These are phyloP conservation scores for Melanotaenia duboulayi DNA, from an alignment of 2,113 vertebrate species.

Conservation along the genomic window DNA sequence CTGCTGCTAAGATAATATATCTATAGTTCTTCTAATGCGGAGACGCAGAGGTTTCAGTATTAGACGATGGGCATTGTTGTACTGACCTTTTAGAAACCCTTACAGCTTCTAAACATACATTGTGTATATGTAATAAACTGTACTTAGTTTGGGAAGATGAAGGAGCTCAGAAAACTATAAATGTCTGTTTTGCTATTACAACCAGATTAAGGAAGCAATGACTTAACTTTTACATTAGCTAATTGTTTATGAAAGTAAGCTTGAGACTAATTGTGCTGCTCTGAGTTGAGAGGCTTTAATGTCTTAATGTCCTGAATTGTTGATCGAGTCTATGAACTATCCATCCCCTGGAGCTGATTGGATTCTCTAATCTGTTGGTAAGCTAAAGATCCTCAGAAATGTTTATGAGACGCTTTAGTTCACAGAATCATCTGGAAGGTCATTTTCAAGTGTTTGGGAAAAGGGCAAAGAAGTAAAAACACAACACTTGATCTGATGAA, in stretches of 20 bases:
- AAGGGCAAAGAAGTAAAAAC: not conserved
- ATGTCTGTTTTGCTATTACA: not conserved
- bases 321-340: conserved; percentile 2
- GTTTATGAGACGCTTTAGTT: not conserved
- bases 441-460: not conserved
- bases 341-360: not conserved
- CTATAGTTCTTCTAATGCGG: not conserved
- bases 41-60: not conserved
- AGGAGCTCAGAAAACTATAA: not conserved
- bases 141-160: not conserved
- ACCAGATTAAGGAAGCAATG: not conserved
- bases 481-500: not conserved
- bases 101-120: no score
- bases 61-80: conserved; percentile 3
- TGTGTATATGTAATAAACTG: not conserved
- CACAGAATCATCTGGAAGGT: not conserved
- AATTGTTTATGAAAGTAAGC: not conserved
- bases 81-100: conserved; percentile 17
- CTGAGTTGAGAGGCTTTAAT: not conserved
- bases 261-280: not conserved
- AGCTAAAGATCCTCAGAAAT: not conserved
- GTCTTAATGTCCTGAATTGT: not conserved
- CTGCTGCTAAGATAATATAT: not conserved
- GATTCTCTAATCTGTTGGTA: conserved; percentile 18
- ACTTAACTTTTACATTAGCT: not conserved